Evolutionary conservation across 2,113 vertebrate species (phyloP).

Genomic region (cattle (Bos taurus)): ARS-UCD2.0 NC_037356.1:29178001-29178500

Average conservation of each 20-base stretch:
- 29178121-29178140: not conserved
- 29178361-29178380: not conserved
- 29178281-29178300: not conserved
- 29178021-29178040: not conserved
- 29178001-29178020: not conserved
- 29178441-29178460: not conserved
- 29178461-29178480: not conserved
- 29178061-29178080: not conserved
- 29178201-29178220: not conserved
- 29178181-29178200: not conserved
- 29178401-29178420: not conserved
- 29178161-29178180: not conserved
- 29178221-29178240: not conserved
- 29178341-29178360: not conserved
- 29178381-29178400: rapidly evolving
- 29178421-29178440: not conserved
- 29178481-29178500: not conserved
- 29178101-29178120: not conserved
- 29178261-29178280: not conserved
- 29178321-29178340: not conserved
- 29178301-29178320: not conserved
- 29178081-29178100: not conserved
- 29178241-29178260: not conserved
- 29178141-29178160: not conserved
- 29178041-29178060: not conserved